These are phyloP conservation scores for Gadus macrocephalus DNA, from an alignment of 2,113 vertebrate species.

Conservation along the genomic window DNA sequence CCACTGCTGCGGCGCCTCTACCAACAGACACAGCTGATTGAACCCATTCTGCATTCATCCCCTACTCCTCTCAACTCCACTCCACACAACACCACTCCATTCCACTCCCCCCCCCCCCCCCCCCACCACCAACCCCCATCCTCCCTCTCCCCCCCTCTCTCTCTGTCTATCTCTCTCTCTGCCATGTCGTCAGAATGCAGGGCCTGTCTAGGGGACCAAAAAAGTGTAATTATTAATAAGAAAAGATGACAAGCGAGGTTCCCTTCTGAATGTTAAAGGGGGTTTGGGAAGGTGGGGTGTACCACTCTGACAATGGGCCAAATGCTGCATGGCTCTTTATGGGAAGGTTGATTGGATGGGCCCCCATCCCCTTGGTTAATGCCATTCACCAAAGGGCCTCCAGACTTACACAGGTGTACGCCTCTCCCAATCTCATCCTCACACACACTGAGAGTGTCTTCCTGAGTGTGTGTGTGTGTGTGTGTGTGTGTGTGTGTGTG, in stretches of 20 bases:
- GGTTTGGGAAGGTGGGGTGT: conserved; percentile 33
- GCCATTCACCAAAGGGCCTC: conserved; percentile 34
- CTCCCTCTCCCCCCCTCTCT: conserved; percentile 1
- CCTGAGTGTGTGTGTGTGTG: too few species aligned
- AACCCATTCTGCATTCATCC: conserved; percentile 65
- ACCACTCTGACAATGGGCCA: conserved; percentile 12
- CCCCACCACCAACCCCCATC: conserved; percentile 12
- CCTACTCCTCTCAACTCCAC: conserved; percentile 43
- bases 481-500: too few species aligned
- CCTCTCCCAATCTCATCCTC: too few species aligned
- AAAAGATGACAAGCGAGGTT: conserved; percentile 65
- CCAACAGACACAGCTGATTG: conserved; percentile 59
- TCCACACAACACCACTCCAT: conserved; percentile 35
- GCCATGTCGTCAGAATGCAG: conserved; percentile 59
- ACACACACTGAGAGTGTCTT: too few species aligned
- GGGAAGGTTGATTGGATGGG: not conserved
- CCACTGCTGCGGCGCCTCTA: conserved; percentile 44
- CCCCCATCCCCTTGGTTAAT: conserved; percentile 17
- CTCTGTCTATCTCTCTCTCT: conserved; percentile 26
- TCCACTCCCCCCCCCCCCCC: not conserved
- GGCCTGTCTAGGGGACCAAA: conserved; percentile 61
- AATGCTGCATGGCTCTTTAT: conserved; percentile 18
- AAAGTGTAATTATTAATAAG: conserved; percentile 66
- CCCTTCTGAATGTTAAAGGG: conserved; percentile 61
- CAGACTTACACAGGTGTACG: too few species aligned